Evolutionary conservation across 2,888 invertebrate genomes (phyloP), one percentile per base, ranked within the genome.

Genomic region (Andrena dorsata): DNA sequence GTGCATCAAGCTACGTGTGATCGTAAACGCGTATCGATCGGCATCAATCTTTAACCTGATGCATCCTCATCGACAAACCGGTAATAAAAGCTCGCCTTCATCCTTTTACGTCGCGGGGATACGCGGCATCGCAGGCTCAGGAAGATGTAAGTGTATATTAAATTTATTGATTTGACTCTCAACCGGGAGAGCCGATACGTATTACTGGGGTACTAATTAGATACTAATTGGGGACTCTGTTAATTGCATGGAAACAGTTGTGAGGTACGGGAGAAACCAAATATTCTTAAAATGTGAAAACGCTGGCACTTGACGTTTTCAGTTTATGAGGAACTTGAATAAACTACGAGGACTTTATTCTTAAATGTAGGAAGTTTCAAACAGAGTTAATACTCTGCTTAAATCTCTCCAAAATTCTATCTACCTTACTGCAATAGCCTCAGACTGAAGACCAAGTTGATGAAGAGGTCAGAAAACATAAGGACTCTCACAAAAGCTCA

Each of bases 11-110:
- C 20, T 47, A 23, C 23, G 8, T 23, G 7, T 30, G 66, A 80
- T 72, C 71, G 78, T 63, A 53, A 60, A 71, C 32, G 78, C 49
- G 77, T 68, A 68, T 76, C 76, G 79, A 79, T 76, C 51, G 56
- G 51, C 41, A 30, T 51, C 60, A 58, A 80, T 80, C 76, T 66
- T 51, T 35, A 10, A 58, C 41, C 41, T n/a, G 47, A 7, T 4
- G 16, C 35, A 20, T 30, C 61, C 26, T 16, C 23, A 10, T 56
- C 3, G 28, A 32, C 47, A 23, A 70, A 58, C 26, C 68, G 23
- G 68, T 75, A 75, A 75, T 75, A 63, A 75, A 58, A 60, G 13
- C 32, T 41, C 5, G 10, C 30, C 2, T n/a, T 30, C 20, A 49
- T 30, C 16, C 23, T 3, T 51, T 49, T 30, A 20, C 2, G 28